phyloP scores from a whole-genome alignment of 2,113 vertebrate genomes.

The Vulpes ferrilata region DNA sequence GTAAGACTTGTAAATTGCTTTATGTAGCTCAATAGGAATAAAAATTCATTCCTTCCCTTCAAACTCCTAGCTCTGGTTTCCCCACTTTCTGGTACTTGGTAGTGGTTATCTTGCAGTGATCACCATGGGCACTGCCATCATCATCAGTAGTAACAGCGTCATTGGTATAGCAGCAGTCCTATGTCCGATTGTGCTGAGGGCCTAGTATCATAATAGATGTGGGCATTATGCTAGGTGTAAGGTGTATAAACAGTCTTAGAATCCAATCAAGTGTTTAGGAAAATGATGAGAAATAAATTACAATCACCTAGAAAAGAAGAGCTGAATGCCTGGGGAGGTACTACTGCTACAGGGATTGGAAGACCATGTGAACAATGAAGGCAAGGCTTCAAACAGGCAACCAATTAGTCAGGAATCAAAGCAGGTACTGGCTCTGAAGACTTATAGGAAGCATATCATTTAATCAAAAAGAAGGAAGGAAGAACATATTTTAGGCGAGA shows the following conservation, averaged over 20 bases:
- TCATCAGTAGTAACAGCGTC: background rate
- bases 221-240: background rate
- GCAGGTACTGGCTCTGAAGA: background rate
- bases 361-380: background rate
- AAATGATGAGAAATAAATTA: conserved; percentile 27
- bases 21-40: conserved; percentile 2
- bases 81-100: background rate
- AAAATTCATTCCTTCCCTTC: background rate
- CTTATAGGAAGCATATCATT: background rate
- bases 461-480: background rate
- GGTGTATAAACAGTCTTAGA: background rate
- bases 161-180: background rate
- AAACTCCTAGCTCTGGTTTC: background rate
- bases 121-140: too few relatives aligned
- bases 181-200: background rate
- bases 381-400: background rate
- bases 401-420: background rate
- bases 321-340: background rate
- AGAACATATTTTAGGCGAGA: background rate
- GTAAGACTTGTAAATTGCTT: background rate
- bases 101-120: background rate
- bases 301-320: background rate
- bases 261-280: background rate
- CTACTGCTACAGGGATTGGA: background rate
- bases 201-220: background rate